These are phyloP conservation scores for Antechinus flavipes DNA, from an alignment of 2,113 vertebrate species.

Conservation along the genomic window DNA sequence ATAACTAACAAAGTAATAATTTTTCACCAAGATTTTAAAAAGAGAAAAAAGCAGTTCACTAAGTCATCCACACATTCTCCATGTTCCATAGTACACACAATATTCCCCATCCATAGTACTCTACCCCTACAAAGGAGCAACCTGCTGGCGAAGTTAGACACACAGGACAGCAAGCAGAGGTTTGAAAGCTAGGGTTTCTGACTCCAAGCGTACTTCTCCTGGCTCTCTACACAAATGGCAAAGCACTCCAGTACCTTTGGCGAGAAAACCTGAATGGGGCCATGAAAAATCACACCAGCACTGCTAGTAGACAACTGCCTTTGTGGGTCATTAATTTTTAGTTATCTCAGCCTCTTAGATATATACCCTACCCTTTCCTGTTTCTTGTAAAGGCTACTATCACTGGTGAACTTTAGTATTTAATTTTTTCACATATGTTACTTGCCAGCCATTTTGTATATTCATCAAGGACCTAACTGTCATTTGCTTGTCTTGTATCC, in stretches of 20 bases:
- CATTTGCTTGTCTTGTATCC: not conserved
- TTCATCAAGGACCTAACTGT: not conserved
- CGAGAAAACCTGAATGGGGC: too few species aligned
- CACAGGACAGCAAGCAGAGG: not conserved
- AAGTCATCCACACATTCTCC: not conserved
- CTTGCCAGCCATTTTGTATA: not conserved
- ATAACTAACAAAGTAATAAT: too few species aligned
- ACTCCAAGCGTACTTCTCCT: not conserved
- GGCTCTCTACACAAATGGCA: too few species aligned
- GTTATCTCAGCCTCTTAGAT: not conserved
- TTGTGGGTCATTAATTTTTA: not conserved
- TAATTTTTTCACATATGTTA: not conserved
- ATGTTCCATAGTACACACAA: not conserved
- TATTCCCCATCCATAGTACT: not conserved
- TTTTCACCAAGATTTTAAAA: not conserved
- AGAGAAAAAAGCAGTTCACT: not conserved
- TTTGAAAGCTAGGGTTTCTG: not conserved
- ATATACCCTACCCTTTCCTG: not conserved
- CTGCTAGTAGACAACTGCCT: not conserved
- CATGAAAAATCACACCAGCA: too few species aligned
- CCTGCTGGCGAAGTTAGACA: not conserved
- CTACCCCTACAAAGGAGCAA: not conserved
- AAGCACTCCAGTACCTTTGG: too few species aligned
- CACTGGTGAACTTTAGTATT: not conserved
- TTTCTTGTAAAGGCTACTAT: not conserved